Evolutionary conservation across 2,797 vertebrate species (phyloP), one percentile per base, ranked within the genome.

Genomic region (Apogon talboti): DNA sequence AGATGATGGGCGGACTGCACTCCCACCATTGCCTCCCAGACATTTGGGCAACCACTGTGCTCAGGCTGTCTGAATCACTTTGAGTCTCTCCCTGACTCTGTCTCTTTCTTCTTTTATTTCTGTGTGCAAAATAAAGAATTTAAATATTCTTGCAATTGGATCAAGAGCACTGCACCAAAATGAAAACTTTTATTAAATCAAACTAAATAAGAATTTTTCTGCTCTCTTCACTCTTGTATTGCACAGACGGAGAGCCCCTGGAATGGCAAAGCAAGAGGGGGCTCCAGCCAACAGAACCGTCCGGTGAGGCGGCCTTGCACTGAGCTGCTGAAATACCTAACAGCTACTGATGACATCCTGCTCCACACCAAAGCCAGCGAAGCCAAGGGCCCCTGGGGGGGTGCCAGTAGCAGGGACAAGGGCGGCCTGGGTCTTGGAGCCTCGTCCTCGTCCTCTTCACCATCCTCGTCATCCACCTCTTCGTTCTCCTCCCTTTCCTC

Each of bases 321-420:
- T 3, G 98, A 99, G 95, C 95, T 99, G 90, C 97, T 99, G 84
- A 99, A 98, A 87, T 99, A 99, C 95, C 95, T 99, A 92, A 99
- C 97, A 79, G 96, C 97, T 15, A 97, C 94, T 35, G 96, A 98
- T 94, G 96, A 97, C 93, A 94, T 95, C 92, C 94, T 96, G 91
- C 95, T 96, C 90, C 96, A 96, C 89, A 93, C 93, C 92, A 97
- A 96, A 96, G 93, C 95, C 86, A 90, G 90, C 57, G 93, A 94
- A 66, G 85, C 89, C 82, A 94, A 94, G 88, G 90, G 92, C 82
- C 64, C 87, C 82, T 93, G 90, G 85, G 86, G 89, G 55, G 81
- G 88, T 55, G 93, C 94, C 87, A 91, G 92, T 84, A 93, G 89
- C 87, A 93, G 94, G 91, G 97, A 97, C 87, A 98, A 96, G 93